Evolutionary conservation across 1,140 invertebrate species (phyloP), one percentile per base, ranked within the genome.

Genomic region (Microplitis mediator): DNA sequence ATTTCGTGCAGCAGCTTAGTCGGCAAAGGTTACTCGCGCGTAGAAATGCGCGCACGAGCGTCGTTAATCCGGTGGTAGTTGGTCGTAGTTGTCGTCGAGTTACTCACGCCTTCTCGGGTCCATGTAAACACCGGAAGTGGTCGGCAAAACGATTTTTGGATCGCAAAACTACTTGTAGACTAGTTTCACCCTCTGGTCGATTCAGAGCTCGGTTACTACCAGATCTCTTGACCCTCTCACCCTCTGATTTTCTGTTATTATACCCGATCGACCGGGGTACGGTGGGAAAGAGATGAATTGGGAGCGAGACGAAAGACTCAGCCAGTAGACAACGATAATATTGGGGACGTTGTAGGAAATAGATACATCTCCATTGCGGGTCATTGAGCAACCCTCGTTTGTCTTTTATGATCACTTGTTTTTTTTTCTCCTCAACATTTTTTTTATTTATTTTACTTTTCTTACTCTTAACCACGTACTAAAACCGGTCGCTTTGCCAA

Each of bases 61-160:
- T 74, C 75, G 78, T 80, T 80, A 78, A 78, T 80, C 76, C 78
- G 73, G 66, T 62, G 5, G 39, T 45, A 11, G 39, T 45, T 45
- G 23, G 39, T 45, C 39, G 6, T 11, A 45, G 39, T 45, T 45
- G 39, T 45, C 39, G 39, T 45, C 39, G 54, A 69, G 78, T 80
- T 78, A 77, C 78, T 80, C 72, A 78, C 78, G 78, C 73, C 73
- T 73, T 73, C 75, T 78, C 75, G 74, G 58, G 66, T 73, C 60
- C 74, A 76, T 76, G 79, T 76, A 78, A 80, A 80, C 77, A 72
- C 62, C 71, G 71, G 71, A 67, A 72, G 71, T 72, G 56, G 64
- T 50, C 39, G 50, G 62, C 45, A 56, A 69, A 64, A 70, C 73
- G 71, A 70, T 67, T 79, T 79, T 79, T 76, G 73, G 71, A 77